phyloP scores from a whole-genome alignment of 2,113 vertebrate genomes.

The Numenius arquata region DNA sequence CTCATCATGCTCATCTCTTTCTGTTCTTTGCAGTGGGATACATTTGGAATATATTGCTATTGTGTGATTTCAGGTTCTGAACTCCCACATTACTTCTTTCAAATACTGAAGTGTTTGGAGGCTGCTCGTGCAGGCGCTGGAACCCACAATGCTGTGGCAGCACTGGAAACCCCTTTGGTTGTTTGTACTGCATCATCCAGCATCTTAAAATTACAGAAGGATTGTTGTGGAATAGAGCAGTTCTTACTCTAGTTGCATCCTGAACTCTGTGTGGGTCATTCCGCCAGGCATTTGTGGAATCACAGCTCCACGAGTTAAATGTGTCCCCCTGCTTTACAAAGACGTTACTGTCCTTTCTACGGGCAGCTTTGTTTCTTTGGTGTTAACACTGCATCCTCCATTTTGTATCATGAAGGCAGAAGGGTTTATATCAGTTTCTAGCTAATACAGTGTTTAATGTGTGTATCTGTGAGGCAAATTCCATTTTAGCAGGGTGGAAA shows the following conservation, averaged over 20 bases:
- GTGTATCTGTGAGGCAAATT: constrained; percentile 45
- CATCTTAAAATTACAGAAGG: not conserved
- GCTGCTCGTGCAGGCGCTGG: not conserved
- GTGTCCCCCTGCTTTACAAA: not conserved
- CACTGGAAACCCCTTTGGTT: not conserved
- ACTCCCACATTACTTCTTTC: not conserved
- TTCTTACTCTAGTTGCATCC: not conserved
- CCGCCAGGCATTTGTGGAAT: not conserved
- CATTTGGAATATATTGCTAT: not conserved
- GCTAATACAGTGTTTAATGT: not conserved
- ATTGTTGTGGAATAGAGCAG: not conserved
- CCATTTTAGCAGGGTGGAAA: not conserved
- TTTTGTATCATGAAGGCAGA: not conserved
- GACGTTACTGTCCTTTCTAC: not conserved
- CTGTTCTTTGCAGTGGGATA: not conserved
- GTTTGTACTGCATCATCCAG: not conserved
- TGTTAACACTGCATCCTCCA: not conserved
- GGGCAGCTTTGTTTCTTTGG: not conserved
- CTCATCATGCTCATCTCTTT: not conserved
- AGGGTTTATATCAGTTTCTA: not conserved
- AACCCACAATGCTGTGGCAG: not conserved
- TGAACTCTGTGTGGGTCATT: not conserved
- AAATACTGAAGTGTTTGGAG: not conserved
- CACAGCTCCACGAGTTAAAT: not conserved
- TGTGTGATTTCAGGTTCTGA: not conserved